phyloP scores from a whole-genome alignment of 2,113 vertebrate species.

The Poicephalus meyeri region DNA sequence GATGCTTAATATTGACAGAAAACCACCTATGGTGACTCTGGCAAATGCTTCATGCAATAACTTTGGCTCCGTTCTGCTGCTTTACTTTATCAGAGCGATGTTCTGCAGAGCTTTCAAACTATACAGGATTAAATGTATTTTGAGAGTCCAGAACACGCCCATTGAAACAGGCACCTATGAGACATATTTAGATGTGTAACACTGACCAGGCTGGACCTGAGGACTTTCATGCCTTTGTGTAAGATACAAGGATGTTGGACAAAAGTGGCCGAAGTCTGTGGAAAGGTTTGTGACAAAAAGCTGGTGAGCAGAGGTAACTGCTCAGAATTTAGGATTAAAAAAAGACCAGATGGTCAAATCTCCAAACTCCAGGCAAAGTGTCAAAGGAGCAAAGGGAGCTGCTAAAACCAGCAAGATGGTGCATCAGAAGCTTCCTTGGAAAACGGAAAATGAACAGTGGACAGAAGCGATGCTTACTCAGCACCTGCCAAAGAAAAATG shows the following conservation, averaged over 20 bases:
- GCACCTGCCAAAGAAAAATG: background rate
- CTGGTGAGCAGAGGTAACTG: background rate
- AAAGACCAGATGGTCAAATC: constrained; percentile 2
- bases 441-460: background rate
- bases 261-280: background rate
- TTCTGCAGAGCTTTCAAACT: background rate
- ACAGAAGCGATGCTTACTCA: background rate
- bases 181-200: background rate
- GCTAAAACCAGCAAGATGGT: background rate
- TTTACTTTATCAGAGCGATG: background rate
- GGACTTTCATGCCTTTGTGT: background rate
- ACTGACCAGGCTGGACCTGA: background rate
- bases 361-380: background rate
- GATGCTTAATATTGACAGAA: background rate
- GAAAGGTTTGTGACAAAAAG: background rate
- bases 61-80: background rate
- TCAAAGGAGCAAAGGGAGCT: background rate
- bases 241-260: background rate
- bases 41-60: background rate
- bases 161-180: background rate
- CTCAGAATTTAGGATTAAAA: background rate
- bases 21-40: background rate
- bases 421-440: background rate
- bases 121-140: background rate
- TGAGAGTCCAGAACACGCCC: background rate